Evolutionary conservation across 2,888 invertebrate genomes (phyloP).

Genomic region (Pammene fasciana): DNA sequence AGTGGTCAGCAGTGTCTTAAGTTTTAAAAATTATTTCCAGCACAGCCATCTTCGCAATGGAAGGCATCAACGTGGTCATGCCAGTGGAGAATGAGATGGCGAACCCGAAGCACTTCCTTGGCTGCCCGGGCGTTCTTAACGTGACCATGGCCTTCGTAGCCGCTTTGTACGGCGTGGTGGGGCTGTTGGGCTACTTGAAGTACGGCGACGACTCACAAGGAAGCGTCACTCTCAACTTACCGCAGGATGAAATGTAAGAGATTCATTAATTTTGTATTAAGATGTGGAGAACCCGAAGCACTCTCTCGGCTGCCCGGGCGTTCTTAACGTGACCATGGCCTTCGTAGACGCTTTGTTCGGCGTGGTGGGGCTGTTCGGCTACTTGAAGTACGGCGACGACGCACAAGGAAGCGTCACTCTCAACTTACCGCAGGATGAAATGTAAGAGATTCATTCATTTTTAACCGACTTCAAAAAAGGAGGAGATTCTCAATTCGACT

Average conservation of each 20-base stretch:
- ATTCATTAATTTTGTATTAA: conserved; percentile 45
- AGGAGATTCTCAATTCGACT: too few relatives aligned
- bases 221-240: conserved; percentile 93
- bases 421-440: too few relatives aligned
- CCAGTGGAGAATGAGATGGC: conserved; percentile 97
- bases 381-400: too few relatives aligned
- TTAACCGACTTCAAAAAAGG: too few relatives aligned
- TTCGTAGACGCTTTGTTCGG: too few relatives aligned
- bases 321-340: too few relatives aligned
- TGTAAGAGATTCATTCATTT: too few relatives aligned
- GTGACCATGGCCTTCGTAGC: conserved; percentile 92
- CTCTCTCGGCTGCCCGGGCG: too few relatives aligned
- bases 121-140: conserved; percentile 92
- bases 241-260: conserved; percentile 86
- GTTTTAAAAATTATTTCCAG: conserved; percentile 65
- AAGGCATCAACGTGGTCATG: conserved; percentile 96
- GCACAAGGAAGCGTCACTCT: too few relatives aligned
- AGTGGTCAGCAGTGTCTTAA: too few relatives aligned
- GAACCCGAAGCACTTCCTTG: conserved; percentile 90
- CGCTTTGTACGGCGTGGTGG: conserved; percentile 89
- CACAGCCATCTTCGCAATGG: conserved; percentile 98
- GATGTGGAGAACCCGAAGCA: too few relatives aligned
- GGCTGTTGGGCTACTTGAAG: conserved; percentile 93
- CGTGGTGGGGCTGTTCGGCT: too few relatives aligned
- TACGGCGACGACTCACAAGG: conserved; percentile 88